These are phyloP conservation scores for Petromus typicus DNA, from an alignment of 2,113 vertebrate species.

Conservation along the genomic window DNA sequence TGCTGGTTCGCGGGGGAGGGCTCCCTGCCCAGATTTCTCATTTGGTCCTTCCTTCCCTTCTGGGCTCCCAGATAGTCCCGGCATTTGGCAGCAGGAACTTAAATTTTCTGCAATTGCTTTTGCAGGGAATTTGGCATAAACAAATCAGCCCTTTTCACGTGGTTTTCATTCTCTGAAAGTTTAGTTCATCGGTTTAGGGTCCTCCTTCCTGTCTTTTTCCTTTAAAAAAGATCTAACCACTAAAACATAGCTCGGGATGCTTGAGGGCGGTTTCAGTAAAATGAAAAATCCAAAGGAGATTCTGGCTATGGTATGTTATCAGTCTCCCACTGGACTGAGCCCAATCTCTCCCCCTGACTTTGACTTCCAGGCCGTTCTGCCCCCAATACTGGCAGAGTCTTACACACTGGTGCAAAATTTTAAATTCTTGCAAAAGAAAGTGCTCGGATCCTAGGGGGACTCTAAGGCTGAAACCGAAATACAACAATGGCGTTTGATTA, in stretches of 20 bases:
- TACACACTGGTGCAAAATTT: constrained; percentile 81
- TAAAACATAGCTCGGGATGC: constrained; percentile 67
- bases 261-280: constrained; percentile 72
- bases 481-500: constrained; percentile 88
- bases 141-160: constrained; percentile 25
- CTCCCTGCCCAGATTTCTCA: constrained; percentile 44
- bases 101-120: constrained; percentile 69
- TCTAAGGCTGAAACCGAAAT: constrained; percentile 85
- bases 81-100: constrained; percentile 60
- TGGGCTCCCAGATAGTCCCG: constrained; percentile 22
- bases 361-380: constrained; percentile 75
- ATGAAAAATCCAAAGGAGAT: constrained; percentile 71
- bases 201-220: fast-evolving
- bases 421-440: constrained; percentile 83
- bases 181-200: neutral
- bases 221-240: constrained; percentile 42
- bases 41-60: constrained; percentile 44
- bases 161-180: constrained; percentile 61
- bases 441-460: constrained; percentile 81
- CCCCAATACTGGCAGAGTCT: constrained; percentile 72
- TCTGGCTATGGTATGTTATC: constrained; percentile 48
- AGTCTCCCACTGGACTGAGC: constrained; percentile 67
- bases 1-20: neutral
- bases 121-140: constrained; percentile 24
- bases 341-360: constrained; percentile 54